These are phyloP conservation scores for Rhabdomys dilectus DNA, from an alignment of 2,113 vertebrate genomes.

Conservation along the genomic window DNA sequence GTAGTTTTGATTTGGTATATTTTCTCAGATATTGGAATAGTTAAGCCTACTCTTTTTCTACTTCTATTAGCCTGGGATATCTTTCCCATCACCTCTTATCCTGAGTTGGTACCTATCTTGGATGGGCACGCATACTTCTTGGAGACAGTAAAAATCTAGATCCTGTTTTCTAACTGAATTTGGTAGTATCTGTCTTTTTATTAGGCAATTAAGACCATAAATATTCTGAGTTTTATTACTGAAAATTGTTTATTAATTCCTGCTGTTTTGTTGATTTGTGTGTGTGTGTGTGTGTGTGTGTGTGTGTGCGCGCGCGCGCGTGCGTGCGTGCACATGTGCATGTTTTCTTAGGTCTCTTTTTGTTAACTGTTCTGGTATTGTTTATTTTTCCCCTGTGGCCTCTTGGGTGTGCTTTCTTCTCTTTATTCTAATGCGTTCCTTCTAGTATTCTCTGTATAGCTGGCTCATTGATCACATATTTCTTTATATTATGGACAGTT, in stretches of 20 bases:
- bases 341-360: neutral
- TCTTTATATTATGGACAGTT: neutral
- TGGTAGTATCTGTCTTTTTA: neutral
- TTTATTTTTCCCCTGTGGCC: neutral
- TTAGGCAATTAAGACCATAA: neutral
- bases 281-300: too few relatives aligned
- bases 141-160: neutral
- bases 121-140: neutral
- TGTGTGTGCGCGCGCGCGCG: too few relatives aligned
- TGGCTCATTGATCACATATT: neutral
- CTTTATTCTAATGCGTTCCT: neutral
- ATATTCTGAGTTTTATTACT: neutral
- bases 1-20: neutral
- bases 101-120: neutral
- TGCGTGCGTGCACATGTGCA: too few relatives aligned
- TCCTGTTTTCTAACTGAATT: neutral
- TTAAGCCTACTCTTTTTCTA: neutral
- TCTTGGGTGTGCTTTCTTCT: neutral
- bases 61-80: neutral
- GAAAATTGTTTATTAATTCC: neutral
- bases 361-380: neutral
- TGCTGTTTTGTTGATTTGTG: neutral
- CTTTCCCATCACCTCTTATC: neutral
- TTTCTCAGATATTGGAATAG: neutral
- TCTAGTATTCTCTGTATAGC: neutral